These are phyloP conservation scores for Opisthocomus hoazin DNA, from an alignment of 2,113 vertebrate species.

Conservation along the genomic window DNA sequence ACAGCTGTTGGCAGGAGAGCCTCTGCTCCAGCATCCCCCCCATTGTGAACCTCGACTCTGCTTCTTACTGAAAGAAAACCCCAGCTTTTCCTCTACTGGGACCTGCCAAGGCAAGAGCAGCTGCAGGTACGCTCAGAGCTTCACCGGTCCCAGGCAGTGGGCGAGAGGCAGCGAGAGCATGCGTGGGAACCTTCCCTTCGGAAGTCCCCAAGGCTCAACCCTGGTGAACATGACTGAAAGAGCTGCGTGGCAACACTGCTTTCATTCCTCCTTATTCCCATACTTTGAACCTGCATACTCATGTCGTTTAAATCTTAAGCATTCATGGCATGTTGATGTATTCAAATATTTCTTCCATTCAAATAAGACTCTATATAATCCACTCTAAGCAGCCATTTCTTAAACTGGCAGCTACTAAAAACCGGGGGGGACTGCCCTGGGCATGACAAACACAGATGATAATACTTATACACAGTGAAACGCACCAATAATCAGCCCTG, in stretches of 20 bases:
- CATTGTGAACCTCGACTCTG: not conserved
- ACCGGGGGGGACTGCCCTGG: not conserved
- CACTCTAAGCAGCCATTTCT: not conserved
- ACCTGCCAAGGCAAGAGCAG: not conserved
- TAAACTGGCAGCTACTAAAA: constrained; percentile 30
- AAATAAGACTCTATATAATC: not conserved
- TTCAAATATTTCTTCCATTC: constrained; percentile 3
- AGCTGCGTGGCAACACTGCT: not conserved
- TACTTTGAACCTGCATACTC: not conserved
- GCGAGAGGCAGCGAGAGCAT: not conserved
- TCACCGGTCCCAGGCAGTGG: rapidly evolving
- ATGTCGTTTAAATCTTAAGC: not conserved
- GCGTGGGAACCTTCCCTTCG: not conserved
- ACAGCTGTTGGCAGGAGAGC: not conserved
- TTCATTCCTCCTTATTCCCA: not conserved
- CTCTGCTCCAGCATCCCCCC: not conserved
- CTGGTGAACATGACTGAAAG: not conserved
- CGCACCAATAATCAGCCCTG: not conserved
- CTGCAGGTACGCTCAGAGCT: rapidly evolving
- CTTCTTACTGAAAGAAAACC: not conserved
- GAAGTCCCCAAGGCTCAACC: rapidly evolving
- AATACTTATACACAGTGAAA: not conserved
- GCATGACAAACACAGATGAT: not conserved
- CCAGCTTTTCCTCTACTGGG: rapidly evolving
- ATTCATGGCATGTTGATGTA: not conserved